phyloP scores from a whole-genome alignment of 2,888 invertebrate species.

The Druceiella hillmani region DNA sequence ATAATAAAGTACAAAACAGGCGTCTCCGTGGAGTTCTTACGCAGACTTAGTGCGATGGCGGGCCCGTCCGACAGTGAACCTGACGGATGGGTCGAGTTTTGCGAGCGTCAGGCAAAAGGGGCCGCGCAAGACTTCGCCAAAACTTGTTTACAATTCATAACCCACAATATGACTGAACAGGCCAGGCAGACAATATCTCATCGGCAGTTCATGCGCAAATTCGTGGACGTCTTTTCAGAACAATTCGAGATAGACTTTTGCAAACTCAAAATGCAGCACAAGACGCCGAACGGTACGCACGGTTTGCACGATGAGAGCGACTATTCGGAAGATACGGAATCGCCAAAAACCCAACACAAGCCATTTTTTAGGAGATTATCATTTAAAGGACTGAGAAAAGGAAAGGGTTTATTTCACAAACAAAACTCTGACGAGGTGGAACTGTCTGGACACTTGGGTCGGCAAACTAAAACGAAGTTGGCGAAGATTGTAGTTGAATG shows the following conservation, averaged over 20 bases:
- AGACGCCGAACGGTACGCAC: constrained; percentile 37
- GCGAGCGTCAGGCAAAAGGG: constrained; percentile 79
- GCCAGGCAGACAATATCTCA: constrained; percentile 63
- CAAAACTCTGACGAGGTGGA: constrained; percentile 86
- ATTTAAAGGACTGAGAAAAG: constrained; percentile 79
- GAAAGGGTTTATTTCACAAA: constrained; percentile 81
- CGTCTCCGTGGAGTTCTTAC: constrained; percentile 44
- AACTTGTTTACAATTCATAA: constrained; percentile 74
- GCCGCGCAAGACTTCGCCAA: constrained; percentile 86
- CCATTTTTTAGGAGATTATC: constrained; percentile 83
- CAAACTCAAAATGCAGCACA: constrained; percentile 41
- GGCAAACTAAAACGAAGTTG: constrained; percentile 77
- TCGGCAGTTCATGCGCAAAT: constrained; percentile 75
- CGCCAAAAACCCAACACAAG: constrained; percentile 75
- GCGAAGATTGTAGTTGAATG: constrained; percentile 92
- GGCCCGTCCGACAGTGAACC: constrained; percentile 57
- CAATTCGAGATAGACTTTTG: constrained; percentile 78
- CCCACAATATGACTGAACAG: constrained; percentile 62
- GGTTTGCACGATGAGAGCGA: constrained; percentile 56
- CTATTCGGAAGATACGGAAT: constrained; percentile 72
- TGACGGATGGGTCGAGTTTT: constrained; percentile 77
- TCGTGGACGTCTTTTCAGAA: constrained; percentile 77
- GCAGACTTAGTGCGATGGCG: constrained; percentile 48
- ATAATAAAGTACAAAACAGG: constrained; percentile 10
- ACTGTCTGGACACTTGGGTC: constrained; percentile 57